Evolutionary conservation across 2,888 invertebrate genomes (phyloP), one percentile per base, ranked within the genome.

Genomic region (Eretmocerus hayati): DNA sequence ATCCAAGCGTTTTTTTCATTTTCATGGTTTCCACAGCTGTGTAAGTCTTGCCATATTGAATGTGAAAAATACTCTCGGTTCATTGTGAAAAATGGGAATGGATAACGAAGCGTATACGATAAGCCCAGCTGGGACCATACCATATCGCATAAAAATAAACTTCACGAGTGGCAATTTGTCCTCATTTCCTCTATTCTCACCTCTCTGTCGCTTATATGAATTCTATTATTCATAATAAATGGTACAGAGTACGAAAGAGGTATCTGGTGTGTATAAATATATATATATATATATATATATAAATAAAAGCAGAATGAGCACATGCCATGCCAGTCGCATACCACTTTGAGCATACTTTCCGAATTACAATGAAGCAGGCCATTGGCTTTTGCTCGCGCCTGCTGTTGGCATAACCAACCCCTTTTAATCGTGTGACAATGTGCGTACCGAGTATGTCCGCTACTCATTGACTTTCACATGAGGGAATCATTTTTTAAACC

Each of bases 221-320:
- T 53, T 51, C 38, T 44, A 50, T 55, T 55, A 55, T 51, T 55
- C 52, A 55, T 46, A 52, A 50, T 42, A 33, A 42, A 38, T 42
- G 46, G 26, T 30, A n/a, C n/a, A n/a, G n/a, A n/a, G n/a, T n/a
- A n/a, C n/a, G n/a, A n/a, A n/a, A n/a, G n/a, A n/a, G n/a, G n/a
- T n/a, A n/a, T n/a, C n/a, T n/a, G n/a, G n/a, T n/a, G n/a, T n/a
- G n/a, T n/a, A n/a, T n/a, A n/a, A n/a, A n/a, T n/a, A n/a, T n/a
- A n/a, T n/a, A n/a, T n/a, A n/a, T n/a, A n/a, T n/a, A n/a, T n/a
- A n/a, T n/a, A n/a, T n/a, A n/a, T n/a, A n/a, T n/a, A n/a, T n/a
- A n/a, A n/a, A n/a, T n/a, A 30, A 16, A 44, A 20, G 23, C 13
- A 23, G 33, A 40, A 45, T 44, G 33, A 43, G 46, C 42, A 48